Conservation (phyloP, 2,113 vertebrate species). For the Dipodomys stephensi region DNA sequence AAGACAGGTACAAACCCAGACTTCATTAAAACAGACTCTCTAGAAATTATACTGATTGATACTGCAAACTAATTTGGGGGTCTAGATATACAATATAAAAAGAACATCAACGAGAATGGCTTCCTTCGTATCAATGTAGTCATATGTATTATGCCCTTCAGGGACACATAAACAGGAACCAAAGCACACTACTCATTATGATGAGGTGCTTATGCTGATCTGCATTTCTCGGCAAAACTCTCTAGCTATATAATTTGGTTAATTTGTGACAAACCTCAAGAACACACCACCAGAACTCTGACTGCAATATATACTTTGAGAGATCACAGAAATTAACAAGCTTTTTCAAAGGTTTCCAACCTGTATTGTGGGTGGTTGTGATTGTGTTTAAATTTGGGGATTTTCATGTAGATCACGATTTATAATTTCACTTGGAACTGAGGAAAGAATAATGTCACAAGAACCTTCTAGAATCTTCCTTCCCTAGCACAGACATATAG, state of each 20-base stretch:
- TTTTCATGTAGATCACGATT: constrained; percentile 36
- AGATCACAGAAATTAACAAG: constrained; percentile 66
- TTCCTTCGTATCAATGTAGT: constrained; percentile 75
- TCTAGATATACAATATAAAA: constrained; percentile 50
- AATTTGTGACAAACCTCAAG: constrained; percentile 87
- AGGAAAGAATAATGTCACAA: not conserved
- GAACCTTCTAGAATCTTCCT: not conserved
- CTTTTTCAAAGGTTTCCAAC: constrained; percentile 61
- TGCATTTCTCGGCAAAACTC: constrained; percentile 84
- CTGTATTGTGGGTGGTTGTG: not conserved
- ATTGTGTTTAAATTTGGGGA: not conserved
- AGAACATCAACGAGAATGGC: not conserved
- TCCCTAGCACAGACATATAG: not conserved
- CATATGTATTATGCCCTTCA: constrained; percentile 72
- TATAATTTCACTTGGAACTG: not conserved
- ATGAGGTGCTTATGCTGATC: constrained; percentile 81
- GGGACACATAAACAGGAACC: constrained; percentile 79
- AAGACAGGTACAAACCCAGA: constrained; percentile 59
- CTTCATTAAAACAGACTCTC: constrained; percentile 44
- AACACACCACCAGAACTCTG: constrained; percentile 82
- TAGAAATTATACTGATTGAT: constrained; percentile 66
- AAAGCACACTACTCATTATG: constrained; percentile 79
- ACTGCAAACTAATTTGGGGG: constrained; percentile 77
- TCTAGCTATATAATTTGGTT: constrained; percentile 87
- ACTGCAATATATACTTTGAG: constrained; percentile 72